These are phyloP conservation scores for Oreochromis aureus DNA, from an alignment of 2,113 vertebrate genomes.

Conservation along the genomic window DNA sequence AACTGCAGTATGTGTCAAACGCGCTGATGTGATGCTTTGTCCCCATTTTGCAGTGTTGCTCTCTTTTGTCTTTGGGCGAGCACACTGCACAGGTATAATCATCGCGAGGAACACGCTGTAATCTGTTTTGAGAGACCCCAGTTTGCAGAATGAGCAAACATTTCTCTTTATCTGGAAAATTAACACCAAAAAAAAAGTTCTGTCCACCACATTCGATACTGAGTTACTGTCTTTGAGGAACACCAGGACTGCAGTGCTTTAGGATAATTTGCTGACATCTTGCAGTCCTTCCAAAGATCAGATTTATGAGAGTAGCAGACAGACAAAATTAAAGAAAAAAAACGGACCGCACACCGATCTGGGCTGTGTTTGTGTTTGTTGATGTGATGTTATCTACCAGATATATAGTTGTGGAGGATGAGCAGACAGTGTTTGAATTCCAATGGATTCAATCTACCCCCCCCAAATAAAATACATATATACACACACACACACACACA, in stretches of 20 bases:
- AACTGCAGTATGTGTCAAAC: neutral
- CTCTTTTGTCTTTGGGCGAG: neutral
- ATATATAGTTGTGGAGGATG: neutral
- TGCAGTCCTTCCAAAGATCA: neutral
- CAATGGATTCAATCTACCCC: neutral
- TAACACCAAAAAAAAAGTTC: neutral
- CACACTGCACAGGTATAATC: neutral
- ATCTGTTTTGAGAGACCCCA: neutral
- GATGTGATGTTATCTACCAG: neutral
- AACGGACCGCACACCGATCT: neutral
- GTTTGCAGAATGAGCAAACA: neutral
- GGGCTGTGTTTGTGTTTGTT: neutral
- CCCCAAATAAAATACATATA: neutral
- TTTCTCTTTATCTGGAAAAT: neutral
- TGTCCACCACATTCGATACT: neutral
- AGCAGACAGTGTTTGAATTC: neutral
- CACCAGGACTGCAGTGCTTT: neutral
- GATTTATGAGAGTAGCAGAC: neutral
- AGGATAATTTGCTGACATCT: neutral
- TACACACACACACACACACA: neutral
- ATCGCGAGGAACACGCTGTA: neutral
- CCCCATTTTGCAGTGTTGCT: neutral
- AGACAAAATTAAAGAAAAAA: neutral
- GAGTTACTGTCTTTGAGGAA: neutral
- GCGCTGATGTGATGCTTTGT: conserved; percentile 1